These are phyloP conservation scores for Samia ricini DNA, from an alignment of 1,140 invertebrate genomes.

Conservation along the genomic window DNA sequence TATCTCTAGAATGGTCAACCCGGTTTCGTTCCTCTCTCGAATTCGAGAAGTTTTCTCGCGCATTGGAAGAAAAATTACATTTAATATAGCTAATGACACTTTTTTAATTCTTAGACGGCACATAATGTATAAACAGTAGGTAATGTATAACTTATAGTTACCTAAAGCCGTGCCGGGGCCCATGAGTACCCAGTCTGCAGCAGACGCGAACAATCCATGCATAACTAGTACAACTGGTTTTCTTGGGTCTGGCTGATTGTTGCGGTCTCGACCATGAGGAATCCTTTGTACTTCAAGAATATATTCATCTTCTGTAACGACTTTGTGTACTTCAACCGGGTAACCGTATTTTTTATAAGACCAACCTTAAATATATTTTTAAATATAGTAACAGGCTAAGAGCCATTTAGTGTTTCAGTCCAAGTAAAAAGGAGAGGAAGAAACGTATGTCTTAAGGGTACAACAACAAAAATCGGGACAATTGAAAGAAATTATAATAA, in stretches of 20 bases:
- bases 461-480: too few relatives aligned
- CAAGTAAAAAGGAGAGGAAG: too few relatives aligned
- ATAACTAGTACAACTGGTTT: slow-evolving; percentile 75
- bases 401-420: too few relatives aligned
- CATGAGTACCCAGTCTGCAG: slow-evolving; percentile 78
- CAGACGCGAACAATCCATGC: slow-evolving; percentile 79
- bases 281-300: slow-evolving; percentile 78
- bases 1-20: too few relatives aligned
- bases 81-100: not conserved
- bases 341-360: slow-evolving; percentile 67
- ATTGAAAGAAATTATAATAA: too few relatives aligned
- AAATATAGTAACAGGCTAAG: too few relatives aligned
- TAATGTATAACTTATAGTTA: slow-evolving; percentile 10
- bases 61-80: too few relatives aligned
- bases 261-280: slow-evolving; percentile 42
- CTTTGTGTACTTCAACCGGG: slow-evolving; percentile 71
- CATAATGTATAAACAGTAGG: not conserved
- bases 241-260: slow-evolving; percentile 41
- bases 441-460: too few relatives aligned
- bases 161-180: slow-evolving; percentile 32
- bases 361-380: slow-evolving; percentile 23
- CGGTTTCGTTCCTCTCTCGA: too few relatives aligned
- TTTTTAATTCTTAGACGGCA: not conserved
- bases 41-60: too few relatives aligned
- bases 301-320: slow-evolving; percentile 79